These are phyloP conservation scores for Halichondria panicea DNA, from an alignment of 37 sponge, comb jelly and placozoan genomes.

Conservation along the genomic window DNA sequence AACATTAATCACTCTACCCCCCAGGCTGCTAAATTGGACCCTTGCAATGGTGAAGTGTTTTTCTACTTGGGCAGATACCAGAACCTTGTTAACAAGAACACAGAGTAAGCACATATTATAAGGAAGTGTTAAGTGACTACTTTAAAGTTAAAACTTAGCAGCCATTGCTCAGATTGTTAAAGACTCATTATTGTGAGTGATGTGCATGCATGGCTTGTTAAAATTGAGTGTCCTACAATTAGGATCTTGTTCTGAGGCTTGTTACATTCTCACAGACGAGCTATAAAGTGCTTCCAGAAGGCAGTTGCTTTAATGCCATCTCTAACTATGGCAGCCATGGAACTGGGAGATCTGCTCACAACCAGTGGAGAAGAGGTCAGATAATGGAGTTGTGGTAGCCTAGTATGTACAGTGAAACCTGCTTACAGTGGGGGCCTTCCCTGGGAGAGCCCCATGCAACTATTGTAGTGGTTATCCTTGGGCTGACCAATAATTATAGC, in stretches of 20 bases:
- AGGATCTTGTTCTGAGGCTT: too few relatives aligned
- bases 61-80: conserved; percentile 73
- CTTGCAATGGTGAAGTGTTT: conserved; percentile 52
- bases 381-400: not conserved
- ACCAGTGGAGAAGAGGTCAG: conserved; percentile 49
- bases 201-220: too few relatives aligned
- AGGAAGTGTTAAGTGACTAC: not conserved
- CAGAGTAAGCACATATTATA: conserved; percentile 8
- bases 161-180: not conserved
- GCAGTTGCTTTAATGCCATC: conserved; percentile 45
- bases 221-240: too few relatives aligned
- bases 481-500: too few relatives aligned
- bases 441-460: too few relatives aligned
- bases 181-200: not conserved
- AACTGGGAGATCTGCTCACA: conserved; percentile 41
- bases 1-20: not conserved
- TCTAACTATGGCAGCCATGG: conserved; percentile 38
- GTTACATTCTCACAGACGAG: conserved; percentile 54
- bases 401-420: not conserved
- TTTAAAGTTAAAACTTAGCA: not conserved
- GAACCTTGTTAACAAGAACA: conserved; percentile 23
- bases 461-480: too few relatives aligned
- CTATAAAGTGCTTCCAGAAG: conserved; percentile 76
- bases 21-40: conserved; percentile 79
- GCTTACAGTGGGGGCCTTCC: too few relatives aligned